phyloP scores from a whole-genome alignment of 2,113 vertebrate species.

The Brevimyrus niger region DNA sequence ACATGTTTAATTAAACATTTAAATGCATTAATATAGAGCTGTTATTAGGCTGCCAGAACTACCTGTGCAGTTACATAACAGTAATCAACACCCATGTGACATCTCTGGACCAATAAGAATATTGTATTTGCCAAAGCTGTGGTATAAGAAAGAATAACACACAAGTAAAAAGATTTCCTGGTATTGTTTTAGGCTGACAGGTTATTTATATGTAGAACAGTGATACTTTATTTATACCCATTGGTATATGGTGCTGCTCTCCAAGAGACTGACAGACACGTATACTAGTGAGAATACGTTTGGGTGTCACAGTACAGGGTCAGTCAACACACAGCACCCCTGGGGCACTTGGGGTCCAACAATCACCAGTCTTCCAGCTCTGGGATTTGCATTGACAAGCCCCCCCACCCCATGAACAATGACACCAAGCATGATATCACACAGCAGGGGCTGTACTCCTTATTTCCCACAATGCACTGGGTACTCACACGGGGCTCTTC shows the following conservation, averaged over 20 bases:
- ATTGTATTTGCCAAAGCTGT: no score
- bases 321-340: background rate
- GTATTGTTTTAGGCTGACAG: background rate
- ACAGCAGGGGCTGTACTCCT: background rate
- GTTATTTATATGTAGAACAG: background rate
- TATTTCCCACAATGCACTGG: slow-evolving; percentile 28
- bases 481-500: slow-evolving; percentile 68
- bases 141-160: no score
- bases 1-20: background rate
- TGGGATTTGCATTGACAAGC: background rate
- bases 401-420: background rate
- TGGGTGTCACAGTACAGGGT: background rate
- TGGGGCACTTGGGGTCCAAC: background rate
- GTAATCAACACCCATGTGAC: background rate
- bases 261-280: background rate
- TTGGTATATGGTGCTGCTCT: background rate
- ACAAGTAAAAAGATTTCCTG: background rate
- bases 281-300: background rate
- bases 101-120: background rate
- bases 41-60: background rate
- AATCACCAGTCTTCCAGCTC: background rate
- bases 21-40: background rate
- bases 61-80: background rate
- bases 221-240: background rate
- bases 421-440: background rate